phyloP scores from a whole-genome alignment of 2,113 vertebrate genomes.

The Caranx melampygus region DNA sequence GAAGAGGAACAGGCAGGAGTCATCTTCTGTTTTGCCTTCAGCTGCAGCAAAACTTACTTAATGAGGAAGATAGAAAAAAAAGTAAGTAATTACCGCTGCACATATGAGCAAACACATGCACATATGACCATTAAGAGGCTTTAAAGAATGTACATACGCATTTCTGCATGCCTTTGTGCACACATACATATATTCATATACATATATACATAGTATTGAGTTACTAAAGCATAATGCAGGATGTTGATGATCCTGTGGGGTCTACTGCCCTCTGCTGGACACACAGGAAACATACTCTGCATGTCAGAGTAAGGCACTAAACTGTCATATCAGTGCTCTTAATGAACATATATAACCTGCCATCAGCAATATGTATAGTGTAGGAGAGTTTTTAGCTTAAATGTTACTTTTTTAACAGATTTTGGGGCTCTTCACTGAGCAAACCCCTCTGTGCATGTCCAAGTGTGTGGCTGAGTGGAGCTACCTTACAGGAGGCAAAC shows the following conservation, averaged over 20 bases:
- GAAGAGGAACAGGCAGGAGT: constrained; percentile 33
- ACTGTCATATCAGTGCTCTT: not conserved
- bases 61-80: constrained; percentile 59
- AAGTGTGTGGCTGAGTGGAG: constrained; percentile 34
- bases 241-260: constrained; percentile 37
- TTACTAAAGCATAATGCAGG: not conserved
- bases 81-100: constrained; percentile 49
- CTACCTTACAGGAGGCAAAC: constrained; percentile 45
- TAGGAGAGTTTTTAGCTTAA: not conserved
- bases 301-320: not conserved
- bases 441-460: constrained; percentile 10
- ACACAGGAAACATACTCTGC: not conserved
- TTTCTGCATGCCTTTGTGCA: not conserved
- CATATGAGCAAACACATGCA: constrained; percentile 53
- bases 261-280: constrained; percentile 77
- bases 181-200: constrained; percentile 1
- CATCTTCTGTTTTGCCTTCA: constrained; percentile 56
- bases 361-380: not conserved
- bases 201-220: constrained; percentile 2
- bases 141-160: constrained; percentile 40
- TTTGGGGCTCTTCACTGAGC: constrained; percentile 23
- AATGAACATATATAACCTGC: not conserved
- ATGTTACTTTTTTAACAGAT: not conserved
- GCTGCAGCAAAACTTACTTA: constrained; percentile 55
- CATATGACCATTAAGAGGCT: constrained; percentile 20